Conservation (phyloP, 2,888 invertebrate genomes). For the Clanis bilineata region DNA sequence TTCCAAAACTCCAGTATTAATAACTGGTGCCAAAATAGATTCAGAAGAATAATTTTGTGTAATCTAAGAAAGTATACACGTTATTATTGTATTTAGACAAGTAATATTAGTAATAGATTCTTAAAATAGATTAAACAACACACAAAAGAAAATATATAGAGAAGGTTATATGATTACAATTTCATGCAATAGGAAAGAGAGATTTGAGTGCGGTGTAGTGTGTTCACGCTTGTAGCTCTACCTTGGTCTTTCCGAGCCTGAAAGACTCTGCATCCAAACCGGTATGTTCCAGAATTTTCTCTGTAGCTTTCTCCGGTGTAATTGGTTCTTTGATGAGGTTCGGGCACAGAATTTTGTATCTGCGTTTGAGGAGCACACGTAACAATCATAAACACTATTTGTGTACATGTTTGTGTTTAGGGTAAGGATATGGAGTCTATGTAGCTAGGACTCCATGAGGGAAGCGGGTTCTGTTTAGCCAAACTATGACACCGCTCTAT, state of each 20-base stretch:
- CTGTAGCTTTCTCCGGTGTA: slow-evolving; percentile 89
- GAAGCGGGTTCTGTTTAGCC: slow-evolving; percentile 50
- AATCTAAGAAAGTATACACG: not conserved
- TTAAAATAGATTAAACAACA: slow-evolving; percentile 21
- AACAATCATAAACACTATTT: slow-evolving; percentile 58
- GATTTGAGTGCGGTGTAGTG: slow-evolving; percentile 45
- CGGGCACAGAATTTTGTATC: slow-evolving; percentile 99
- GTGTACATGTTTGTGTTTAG: slow-evolving; percentile 35
- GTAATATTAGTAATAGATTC: slow-evolving; percentile 4
- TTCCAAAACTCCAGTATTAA: slow-evolving; percentile 6
- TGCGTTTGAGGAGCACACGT: slow-evolving; percentile 82
- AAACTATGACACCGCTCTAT: slow-evolving; percentile 63
- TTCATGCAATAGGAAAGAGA: slow-evolving; percentile 47
- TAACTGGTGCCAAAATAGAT: slow-evolving; percentile 9
- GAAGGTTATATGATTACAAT: slow-evolving; percentile 32
- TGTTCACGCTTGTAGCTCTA: slow-evolving; percentile 77
- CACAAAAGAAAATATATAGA: slow-evolving; percentile 36
- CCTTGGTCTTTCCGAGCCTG: slow-evolving; percentile 98
- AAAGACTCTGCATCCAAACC: slow-evolving; percentile 96
- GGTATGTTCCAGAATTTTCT: slow-evolving; percentile 90
- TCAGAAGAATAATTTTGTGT: slow-evolving; percentile 2
- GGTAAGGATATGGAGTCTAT: slow-evolving; percentile 55
- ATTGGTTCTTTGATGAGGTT: slow-evolving; percentile 89
- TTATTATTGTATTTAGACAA: slow-evolving; percentile 4
- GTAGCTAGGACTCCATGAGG: slow-evolving; percentile 63